Percentiles rank a stretch among this genome's conserved stretches.
phyloP scores from a whole-genome alignment of 2,797 vertebrate species.

The Saxicola maurus region DNA sequence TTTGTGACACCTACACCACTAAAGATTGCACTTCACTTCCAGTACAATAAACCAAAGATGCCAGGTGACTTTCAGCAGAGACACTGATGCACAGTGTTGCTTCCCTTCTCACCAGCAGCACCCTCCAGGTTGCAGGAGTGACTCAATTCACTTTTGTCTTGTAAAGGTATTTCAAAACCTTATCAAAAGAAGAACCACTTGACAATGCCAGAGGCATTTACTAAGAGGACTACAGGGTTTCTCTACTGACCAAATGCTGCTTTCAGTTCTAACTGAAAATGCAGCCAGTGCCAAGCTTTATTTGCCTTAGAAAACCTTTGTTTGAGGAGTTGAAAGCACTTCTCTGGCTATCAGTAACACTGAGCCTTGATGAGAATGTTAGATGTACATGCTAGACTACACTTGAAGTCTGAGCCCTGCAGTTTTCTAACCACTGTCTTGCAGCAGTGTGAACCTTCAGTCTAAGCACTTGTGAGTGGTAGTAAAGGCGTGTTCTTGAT shows the following conservation, averaged over 20 bases:
- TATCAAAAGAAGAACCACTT: not conserved
- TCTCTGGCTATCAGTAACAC: not conserved
- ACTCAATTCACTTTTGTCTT: not conserved
- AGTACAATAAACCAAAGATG: not conserved
- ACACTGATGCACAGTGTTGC: not conserved
- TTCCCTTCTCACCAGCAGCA: not conserved
- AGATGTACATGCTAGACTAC: not conserved
- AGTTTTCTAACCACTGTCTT: not conserved
- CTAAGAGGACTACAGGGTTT: not conserved
- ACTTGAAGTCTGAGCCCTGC: not conserved
- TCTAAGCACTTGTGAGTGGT: not conserved
- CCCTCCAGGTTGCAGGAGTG: not conserved
- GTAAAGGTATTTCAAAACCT: not conserved
- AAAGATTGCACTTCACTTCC: not conserved
- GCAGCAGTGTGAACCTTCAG: not conserved
- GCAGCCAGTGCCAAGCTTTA: not conserved
- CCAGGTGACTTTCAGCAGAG: not conserved
- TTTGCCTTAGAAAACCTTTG: not conserved
- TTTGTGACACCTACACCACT: not conserved
- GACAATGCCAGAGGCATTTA: not conserved
- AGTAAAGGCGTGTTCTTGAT: not conserved
- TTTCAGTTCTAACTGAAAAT: not conserved
- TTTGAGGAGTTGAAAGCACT: not conserved
- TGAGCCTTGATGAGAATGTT: not conserved
- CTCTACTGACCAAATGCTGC: not conserved